These are phyloP conservation scores for Trachemys scripta DNA, from an alignment of 2,113 vertebrate species.

Conservation along the genomic window DNA sequence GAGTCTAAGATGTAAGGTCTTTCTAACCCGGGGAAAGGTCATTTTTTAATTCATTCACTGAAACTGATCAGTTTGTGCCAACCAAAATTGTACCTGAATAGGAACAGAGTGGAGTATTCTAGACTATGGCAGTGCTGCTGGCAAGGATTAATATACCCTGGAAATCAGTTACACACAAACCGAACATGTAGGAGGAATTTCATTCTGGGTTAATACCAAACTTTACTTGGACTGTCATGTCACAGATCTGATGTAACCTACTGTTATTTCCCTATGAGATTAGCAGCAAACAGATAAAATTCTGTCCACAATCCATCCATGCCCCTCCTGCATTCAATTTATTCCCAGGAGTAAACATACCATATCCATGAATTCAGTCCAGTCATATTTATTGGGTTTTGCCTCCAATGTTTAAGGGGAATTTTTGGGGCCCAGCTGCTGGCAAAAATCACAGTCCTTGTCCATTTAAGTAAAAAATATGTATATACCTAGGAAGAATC, in stretches of 20 bases:
- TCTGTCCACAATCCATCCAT: rapidly evolving
- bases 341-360: neutral
- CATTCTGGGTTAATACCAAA: constrained; percentile 21
- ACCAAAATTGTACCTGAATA: constrained; percentile 16
- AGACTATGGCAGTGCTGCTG: constrained; percentile 31
- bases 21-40: neutral
- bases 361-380: neutral
- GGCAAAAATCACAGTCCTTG: constrained; percentile 12
- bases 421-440: neutral
- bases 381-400: neutral
- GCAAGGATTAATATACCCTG: constrained; percentile 19
- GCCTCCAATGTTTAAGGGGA: neutral
- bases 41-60: constrained; percentile 34
- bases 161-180: neutral
- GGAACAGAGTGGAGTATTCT: neutral
- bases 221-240: neutral
- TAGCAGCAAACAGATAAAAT: neutral
- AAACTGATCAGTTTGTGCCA: constrained; percentile 31
- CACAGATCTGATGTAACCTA: constrained; percentile 21
- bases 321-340: neutral
- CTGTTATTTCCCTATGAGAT: neutral
- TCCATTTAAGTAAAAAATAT: neutral
- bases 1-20: neutral
- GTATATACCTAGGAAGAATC: neutral
- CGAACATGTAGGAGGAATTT: constrained; percentile 8